Evolutionary conservation across 2,888 invertebrate genomes (phyloP).

Genomic region (Scelioninae gen. 2): DNA sequence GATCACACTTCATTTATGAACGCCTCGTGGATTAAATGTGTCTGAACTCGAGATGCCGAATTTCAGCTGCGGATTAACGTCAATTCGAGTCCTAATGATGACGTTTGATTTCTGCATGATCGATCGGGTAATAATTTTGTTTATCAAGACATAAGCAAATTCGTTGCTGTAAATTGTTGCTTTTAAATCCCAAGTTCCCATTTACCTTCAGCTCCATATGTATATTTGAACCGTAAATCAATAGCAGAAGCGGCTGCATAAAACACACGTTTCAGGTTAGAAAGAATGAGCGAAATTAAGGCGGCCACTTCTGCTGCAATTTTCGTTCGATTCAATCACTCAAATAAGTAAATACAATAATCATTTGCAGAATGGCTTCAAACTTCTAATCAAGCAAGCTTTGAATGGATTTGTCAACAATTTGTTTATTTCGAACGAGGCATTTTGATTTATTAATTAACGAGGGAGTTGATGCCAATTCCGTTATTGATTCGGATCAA

Average conservation of each 20-base stretch:
- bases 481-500: too few species aligned
- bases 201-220: conserved; percentile 2
- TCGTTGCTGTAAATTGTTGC: background rate
- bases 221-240: conserved; percentile 39
- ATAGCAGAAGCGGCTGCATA: conserved; percentile 33
- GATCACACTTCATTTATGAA: too few species aligned
- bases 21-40: too few species aligned
- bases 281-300: conserved; percentile 43
- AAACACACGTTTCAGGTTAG: conserved; percentile 30
- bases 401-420: too few species aligned
- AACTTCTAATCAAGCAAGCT: too few species aligned
- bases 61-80: too few species aligned
- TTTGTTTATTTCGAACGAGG: too few species aligned
- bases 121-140: background rate
- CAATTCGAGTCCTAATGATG: too few species aligned
- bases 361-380: too few species aligned
- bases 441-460: too few species aligned
- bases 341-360: background rate
- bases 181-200: background rate
- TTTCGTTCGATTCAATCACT: conserved; percentile 11
- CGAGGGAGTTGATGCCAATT: too few species aligned
- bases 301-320: conserved; percentile 32
- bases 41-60: too few species aligned
- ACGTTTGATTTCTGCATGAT: background rate
- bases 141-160: background rate